Percentiles rank a stretch among this genome's conserved stretches.
Evolutionary conservation across 1,140 invertebrate species (phyloP).

Genomic region (Drosophila littoralis): DNA sequence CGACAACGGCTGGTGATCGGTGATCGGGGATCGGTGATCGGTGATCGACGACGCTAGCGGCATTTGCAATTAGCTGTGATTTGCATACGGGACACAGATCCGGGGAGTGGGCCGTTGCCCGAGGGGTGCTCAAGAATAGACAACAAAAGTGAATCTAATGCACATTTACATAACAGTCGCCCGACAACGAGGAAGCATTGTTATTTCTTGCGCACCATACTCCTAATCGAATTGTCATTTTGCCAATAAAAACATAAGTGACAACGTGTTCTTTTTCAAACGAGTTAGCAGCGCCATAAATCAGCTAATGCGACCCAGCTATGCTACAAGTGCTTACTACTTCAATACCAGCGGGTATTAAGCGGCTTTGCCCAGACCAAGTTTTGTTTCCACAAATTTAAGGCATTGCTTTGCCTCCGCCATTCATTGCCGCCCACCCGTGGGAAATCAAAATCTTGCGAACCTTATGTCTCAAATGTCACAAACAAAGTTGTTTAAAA

Average conservation of each 20-base stretch:
- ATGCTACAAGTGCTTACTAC: no score
- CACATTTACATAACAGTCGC: slow-evolving; percentile 55
- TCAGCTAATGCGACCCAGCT: no score
- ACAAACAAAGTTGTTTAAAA: no score
- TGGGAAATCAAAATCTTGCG: no score
- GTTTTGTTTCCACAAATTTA: no score
- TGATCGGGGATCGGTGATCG: neutral
- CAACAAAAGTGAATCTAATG: slow-evolving; percentile 71
- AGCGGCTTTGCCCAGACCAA: no score
- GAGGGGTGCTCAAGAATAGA: slow-evolving; percentile 12
- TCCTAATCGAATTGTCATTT: slow-evolving; percentile 2
- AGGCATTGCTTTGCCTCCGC: no score
- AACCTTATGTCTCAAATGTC: no score
- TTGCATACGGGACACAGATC: slow-evolving; percentile 36
- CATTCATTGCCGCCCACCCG: no score
- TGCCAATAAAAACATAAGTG: neutral
- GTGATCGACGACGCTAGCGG: slow-evolving; percentile 61
- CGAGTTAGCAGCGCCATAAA: neutral
- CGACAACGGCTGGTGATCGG: slow-evolving; percentile 4
- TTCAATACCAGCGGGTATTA: no score
- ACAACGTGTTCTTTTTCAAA: neutral
- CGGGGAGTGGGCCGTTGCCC: neutral
- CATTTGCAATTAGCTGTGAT: slow-evolving; percentile 75
- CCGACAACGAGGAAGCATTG: slow-evolving; percentile 23
- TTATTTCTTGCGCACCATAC: slow-evolving; percentile 2